Base-by-base conservation (phyloP, 2,797 vertebrate species). In the Poeciliopsis gracilis region DNA sequence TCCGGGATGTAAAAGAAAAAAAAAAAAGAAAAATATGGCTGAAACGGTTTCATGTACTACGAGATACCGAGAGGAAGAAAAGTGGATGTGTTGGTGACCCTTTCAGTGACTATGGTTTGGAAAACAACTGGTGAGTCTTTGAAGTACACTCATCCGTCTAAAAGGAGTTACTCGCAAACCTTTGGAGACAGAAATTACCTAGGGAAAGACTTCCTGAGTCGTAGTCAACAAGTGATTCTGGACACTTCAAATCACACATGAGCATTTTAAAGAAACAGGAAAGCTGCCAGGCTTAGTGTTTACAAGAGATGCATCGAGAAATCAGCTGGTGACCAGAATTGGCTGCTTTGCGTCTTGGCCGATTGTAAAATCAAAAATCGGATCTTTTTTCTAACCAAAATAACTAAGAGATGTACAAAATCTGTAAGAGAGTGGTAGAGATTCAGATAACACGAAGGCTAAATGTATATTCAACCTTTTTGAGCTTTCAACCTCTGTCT, bases 1-100 rank as follows among this genome's bases (percentile, higher is more conserved):
- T 90, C 89, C 84, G 28, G 78, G 90, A 94, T 94, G 93, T 91
- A 89, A 53, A 53, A 53, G 9, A 10, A 53, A 25, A 46, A 46
- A 88, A 89, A 90, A 33, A 33, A 33, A 33, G 0, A 55, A 88
- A 90, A 90, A 93, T 5, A 67, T 94, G 91, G 91, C 85, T 88
- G 90, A 86, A 87, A 89, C 84, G 69, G 88, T 82, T 86, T 88
- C 77, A 92, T 88, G 89, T 86, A 72, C 82, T 82, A 49, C 90
- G 80, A 77, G 63, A 76, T 86, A 85, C 82, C 81, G 82, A 81
- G 47, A 46, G 70, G 46, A 74, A 57, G 63, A 66, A 69, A 88
- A 83, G 55, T 86, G 57, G 80, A 84, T 84, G 77, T 89, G 69
- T 89, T 43, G 18, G 75, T 41, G 73, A 86, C 57, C 82, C 71